A percentile compares a stretch with the other conserved stretches of the same genome.
These are phyloP conservation scores for Lytechinus variegatus DNA, from an alignment of 35 echinoderm and acorn worm genomes.

Conservation along the genomic window DNA sequence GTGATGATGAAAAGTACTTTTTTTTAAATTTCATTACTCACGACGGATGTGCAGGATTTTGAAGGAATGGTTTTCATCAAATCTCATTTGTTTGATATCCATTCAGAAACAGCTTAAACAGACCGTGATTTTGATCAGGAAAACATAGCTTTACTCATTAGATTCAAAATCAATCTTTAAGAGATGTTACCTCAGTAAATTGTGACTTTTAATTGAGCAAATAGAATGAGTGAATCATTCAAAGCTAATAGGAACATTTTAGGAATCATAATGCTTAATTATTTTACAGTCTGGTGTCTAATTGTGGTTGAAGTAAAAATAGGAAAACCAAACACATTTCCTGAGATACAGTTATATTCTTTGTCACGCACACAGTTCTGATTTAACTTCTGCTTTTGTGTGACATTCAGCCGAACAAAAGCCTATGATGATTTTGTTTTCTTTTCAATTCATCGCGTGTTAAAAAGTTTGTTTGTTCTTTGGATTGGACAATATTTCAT, in stretches of 20 bases:
- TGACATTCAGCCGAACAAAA: neutral
- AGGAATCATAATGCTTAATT: neutral
- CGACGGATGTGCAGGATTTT: neutral
- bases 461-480: slow-evolving; percentile 13
- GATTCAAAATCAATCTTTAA: neutral
- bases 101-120: too few relatives aligned
- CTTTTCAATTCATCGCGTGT: neutral
- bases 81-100: too few relatives aligned
- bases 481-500: neutral
- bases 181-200: neutral
- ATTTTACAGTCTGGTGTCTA: neutral
- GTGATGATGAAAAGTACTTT: neutral
- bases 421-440: neutral
- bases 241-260: neutral
- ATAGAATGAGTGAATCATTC: neutral
- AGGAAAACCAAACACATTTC: neutral
- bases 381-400: slow-evolving; percentile 2
- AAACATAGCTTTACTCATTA: neutral
- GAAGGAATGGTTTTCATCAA: neutral
- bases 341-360: neutral
- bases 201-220: neutral
- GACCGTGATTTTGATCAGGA: neutral
- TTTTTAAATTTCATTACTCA: too few relatives aligned
- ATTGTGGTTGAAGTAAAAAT: neutral
- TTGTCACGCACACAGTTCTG: neutral